A percentile compares a stretch with the other conserved stretches of the same genome.
Evolutionary conservation across 2,888 invertebrate genomes (phyloP).

Genomic region (Synergus laeviventris): DNA sequence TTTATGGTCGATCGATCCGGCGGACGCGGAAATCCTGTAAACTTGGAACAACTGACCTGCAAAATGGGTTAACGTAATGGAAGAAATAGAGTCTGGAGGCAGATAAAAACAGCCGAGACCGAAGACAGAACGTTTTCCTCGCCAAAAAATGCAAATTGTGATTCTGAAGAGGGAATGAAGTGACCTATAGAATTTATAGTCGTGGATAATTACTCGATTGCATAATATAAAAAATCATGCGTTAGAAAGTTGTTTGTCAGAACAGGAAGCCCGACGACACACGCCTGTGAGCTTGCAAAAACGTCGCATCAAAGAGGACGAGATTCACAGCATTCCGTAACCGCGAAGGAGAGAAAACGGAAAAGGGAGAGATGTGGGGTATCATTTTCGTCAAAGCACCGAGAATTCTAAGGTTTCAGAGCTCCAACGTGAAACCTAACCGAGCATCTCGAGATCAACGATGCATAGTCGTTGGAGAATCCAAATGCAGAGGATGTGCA

Average conservation of each 20-base stretch:
- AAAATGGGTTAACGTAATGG: constrained; percentile 40
- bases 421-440: neutral
- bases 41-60: constrained; percentile 50
- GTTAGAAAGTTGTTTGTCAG: constrained; percentile 2
- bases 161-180: neutral
- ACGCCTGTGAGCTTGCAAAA: neutral
- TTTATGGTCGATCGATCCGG: constrained; percentile 53
- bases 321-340: constrained; percentile 21
- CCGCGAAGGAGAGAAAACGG: constrained; percentile 6
- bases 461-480: constrained; percentile 11
- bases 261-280: neutral
- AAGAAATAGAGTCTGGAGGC: constrained; percentile 11
- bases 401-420: constrained; percentile 33
- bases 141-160: constrained; percentile 27
- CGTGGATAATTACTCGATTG: neutral
- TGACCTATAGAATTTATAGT: neutral
- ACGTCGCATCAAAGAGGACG: constrained; percentile 24
- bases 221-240: neutral
- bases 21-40: constrained; percentile 8
- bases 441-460: constrained; percentile 10
- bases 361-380: constrained; percentile 8
- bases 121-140: constrained; percentile 3
- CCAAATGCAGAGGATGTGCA: constrained; percentile 5
- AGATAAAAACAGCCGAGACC: constrained; percentile 18
- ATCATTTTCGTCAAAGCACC: constrained; percentile 33